phyloP scores from a whole-genome alignment of 2,113 vertebrate species.

The Beaufortia kweichowensis region DNA sequence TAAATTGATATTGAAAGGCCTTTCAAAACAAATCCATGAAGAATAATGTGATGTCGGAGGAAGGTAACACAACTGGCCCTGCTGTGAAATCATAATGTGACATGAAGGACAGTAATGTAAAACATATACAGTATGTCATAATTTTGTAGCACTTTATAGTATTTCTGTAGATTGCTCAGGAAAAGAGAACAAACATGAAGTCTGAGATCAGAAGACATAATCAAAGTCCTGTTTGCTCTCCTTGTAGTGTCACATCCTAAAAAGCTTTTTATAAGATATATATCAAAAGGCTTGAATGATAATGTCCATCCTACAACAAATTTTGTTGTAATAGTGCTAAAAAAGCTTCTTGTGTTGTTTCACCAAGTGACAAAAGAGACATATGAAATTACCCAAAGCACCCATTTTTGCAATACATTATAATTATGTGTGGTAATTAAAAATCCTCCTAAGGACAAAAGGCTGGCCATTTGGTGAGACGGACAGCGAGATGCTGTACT shows the following conservation, averaged over 20 bases:
- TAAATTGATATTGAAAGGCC: conserved; percentile 6
- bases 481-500: conserved; percentile 14
- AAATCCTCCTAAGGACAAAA: neutral
- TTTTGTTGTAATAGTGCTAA: neutral
- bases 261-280: too few relatives aligned
- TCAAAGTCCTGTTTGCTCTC: too few relatives aligned
- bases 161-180: neutral
- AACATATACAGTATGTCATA: neutral
- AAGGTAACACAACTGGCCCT: conserved; percentile 5
- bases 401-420: neutral
- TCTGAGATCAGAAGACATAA: too few relatives aligned
- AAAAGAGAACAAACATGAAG: neutral
- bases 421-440: neutral
- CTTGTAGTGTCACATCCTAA: neutral
- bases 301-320: neutral
- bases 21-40: conserved; percentile 2
- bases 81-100: neutral
- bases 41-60: neutral
- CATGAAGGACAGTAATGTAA: neutral
- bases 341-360: neutral
- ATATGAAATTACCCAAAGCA: neutral
- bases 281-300: neutral
- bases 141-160: neutral
- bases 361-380: neutral
- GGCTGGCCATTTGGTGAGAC: neutral